A percentile compares a stretch with the other conserved stretches of the same genome.
phyloP scores from a whole-genome alignment of 2,113 vertebrate species.

The Taxidea taxus region DNA sequence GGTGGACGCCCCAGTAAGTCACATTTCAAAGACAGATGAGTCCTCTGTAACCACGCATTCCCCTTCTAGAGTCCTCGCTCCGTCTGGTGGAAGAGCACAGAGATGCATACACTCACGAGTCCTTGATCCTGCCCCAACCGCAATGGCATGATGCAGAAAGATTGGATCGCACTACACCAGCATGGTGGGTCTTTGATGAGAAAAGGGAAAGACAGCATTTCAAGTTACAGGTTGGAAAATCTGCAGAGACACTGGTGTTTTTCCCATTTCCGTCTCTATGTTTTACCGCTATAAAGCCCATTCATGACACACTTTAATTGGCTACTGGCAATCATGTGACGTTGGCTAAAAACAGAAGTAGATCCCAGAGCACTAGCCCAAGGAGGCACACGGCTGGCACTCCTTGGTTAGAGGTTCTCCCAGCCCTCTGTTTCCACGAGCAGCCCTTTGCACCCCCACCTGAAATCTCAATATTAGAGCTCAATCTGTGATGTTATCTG shows the following conservation, averaged over 20 bases:
- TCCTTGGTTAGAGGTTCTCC: constrained; percentile 49
- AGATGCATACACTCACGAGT: not conserved
- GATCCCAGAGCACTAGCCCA: constrained; percentile 10
- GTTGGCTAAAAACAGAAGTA: constrained; percentile 56
- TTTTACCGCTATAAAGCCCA: constrained; percentile 5
- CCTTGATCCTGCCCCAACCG: not conserved
- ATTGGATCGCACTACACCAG: not conserved
- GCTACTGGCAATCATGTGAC: constrained; percentile 22
- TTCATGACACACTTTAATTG: constrained; percentile 58
- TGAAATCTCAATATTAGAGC: constrained; percentile 49
- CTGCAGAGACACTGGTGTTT: not conserved
- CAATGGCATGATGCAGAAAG: not conserved
- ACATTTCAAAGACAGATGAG: constrained; percentile 11
- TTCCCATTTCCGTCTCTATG: not conserved
- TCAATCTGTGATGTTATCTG: constrained; percentile 39
- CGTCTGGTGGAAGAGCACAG: constrained; percentile 1
- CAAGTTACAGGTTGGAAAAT: not conserved
- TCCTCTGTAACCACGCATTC: constrained; percentile 47
- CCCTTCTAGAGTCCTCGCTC: constrained; percentile 36
- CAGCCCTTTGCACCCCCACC: constrained; percentile 33
- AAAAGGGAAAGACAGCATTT: not conserved
- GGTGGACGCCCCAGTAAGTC: not conserved
- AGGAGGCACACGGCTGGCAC: constrained; percentile 35
- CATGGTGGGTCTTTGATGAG: not conserved
- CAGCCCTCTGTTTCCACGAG: constrained; percentile 21